Percentiles rank a stretch among this genome's conserved stretches.
Evolutionary conservation across 2,113 vertebrate genomes (phyloP).

Genomic region (Phyllostomus discolor): DNA sequence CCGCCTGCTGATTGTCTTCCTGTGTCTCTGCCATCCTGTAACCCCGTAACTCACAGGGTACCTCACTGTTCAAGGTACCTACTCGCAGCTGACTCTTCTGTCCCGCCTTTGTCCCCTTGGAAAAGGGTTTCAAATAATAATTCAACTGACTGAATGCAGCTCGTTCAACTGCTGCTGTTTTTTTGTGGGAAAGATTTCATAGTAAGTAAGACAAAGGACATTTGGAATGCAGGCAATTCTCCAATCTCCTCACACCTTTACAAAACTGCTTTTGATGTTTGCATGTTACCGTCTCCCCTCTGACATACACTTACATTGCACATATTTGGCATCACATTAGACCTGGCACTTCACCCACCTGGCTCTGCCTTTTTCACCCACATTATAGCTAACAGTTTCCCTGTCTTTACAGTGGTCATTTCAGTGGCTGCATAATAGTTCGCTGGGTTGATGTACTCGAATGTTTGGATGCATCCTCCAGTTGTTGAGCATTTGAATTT

Average conservation of each 20-base stretch:
- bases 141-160: neutral
- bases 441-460: neutral
- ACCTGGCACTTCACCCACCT: neutral
- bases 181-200: neutral
- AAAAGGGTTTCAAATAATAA: neutral
- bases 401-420: neutral
- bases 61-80: neutral
- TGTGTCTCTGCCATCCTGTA: neutral
- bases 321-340: neutral
- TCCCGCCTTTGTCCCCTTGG: neutral
- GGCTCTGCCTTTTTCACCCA: neutral
- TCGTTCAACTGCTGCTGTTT: neutral
- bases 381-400: neutral
- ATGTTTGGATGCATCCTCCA: neutral
- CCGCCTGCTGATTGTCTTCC: neutral
- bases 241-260: neutral
- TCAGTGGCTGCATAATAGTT: neutral
- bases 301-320: neutral
- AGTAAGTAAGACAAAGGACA: neutral
- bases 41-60: neutral
- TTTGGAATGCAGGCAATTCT: neutral
- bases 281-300: neutral
- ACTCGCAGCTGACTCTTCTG: neutral
- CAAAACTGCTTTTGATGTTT: neutral
- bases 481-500: neutral